Evolutionary conservation across 2,888 invertebrate species (phyloP), one percentile per base, ranked within the genome.

Genomic region (Isotomurus palustris): DNA sequence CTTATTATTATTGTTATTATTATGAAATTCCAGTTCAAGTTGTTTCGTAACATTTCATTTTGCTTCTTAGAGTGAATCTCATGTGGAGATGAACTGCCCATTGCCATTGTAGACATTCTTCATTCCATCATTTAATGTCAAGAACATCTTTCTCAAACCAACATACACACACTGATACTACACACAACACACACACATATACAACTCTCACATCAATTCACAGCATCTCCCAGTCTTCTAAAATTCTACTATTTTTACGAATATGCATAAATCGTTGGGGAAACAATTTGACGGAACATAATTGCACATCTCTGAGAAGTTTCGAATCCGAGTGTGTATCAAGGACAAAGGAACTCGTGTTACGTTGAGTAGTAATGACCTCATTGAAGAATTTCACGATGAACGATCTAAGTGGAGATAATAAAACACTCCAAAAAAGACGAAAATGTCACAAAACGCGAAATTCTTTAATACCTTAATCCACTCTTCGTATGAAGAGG

Each of bases 31-130:
- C 40, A 40, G 40, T 40, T 17, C 47, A 47, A 47, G 27, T 47
- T 25, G 25, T 47, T 47, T n/a, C 43, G 43, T 27, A 28, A 47
- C 47, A 47, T 47, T 47, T 47, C 25, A 47, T 29, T n/a, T 28
- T n/a, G 47, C 28, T 29, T 28, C 28, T 47, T n/a, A 14, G 19
- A 17, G n/a, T n/a, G n/a, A n/a, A n/a, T n/a, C n/a, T n/a, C n/a
- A 28, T 28, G 47, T 28, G 8, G 47, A 47, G 43, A 19, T 43
- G 6, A 43, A 19, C 19, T n/a, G 38, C n/a, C 19, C 19, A 5
- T 17, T 17, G 19, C 19, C 38, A 17, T n/a, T 17, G 19, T 38
- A n/a, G 14, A 38, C 17, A 8, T 38, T 14, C 38, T 38, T 8
- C 5, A n/a, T 32, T 14, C 32, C n/a, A n/a, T n/a, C n/a, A n/a